A percentile compares a stretch with the other conserved stretches of the same genome.
Evolutionary conservation across 53 echinoderm and acorn worm species (phyloP).

Genomic region (Temnopleurus reevesii): DNA sequence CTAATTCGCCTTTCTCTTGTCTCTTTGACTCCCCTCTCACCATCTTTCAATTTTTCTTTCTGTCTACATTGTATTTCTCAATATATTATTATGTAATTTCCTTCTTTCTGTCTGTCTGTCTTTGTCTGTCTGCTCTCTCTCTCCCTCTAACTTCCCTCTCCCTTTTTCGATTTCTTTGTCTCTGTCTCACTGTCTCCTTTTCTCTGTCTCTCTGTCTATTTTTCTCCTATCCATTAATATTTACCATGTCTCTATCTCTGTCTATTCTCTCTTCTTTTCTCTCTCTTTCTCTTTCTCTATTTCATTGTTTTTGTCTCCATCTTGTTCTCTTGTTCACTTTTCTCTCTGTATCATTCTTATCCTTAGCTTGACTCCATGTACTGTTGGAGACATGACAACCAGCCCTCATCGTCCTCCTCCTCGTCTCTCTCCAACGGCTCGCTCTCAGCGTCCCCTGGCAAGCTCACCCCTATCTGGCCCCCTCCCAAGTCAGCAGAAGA

Average conservation of each 20-base stretch:
- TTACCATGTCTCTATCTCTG: background rate
- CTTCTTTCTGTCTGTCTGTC: no score
- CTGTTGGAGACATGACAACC: constrained; percentile 74
- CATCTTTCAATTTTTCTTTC: no score
- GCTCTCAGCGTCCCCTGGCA: constrained; percentile 62
- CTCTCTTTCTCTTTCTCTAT: background rate
- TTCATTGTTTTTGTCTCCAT: background rate
- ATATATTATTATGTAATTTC: no score
- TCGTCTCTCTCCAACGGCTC: constrained; percentile 2
- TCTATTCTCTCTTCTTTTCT: background rate
- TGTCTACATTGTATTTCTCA: no score
- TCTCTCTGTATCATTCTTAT: background rate
- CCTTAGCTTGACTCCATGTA: constrained; percentile 86
- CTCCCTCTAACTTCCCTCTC: no score
- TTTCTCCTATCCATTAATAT: no score
- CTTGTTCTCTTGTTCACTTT: background rate
- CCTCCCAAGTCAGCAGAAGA: constrained; percentile 68
- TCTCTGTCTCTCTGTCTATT: background rate
- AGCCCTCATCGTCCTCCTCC: background rate
- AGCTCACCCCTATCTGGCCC: constrained; percentile 88
- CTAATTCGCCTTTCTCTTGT: no score
- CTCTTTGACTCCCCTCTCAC: no score
- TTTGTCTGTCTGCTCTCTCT: no score
- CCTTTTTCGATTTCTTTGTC: no score
- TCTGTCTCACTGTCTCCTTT: background rate